Conservation (phyloP, 2,888 invertebrate species). For the Harpalus rubripes region DNA sequence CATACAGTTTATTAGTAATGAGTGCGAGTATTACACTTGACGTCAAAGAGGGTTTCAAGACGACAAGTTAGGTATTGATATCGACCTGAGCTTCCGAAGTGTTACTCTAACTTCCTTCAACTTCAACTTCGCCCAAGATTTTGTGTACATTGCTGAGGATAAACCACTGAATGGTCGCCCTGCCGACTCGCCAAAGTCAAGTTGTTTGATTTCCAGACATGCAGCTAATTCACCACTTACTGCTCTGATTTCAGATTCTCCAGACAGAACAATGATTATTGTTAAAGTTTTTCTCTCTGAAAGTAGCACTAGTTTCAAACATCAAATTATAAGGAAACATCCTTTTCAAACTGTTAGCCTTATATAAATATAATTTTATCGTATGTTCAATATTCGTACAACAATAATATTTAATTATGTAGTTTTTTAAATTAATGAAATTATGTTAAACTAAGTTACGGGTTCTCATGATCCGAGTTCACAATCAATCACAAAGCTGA, state of each 20-base stretch:
- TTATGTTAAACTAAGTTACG: no score
- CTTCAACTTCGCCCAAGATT: slow-evolving; percentile 29
- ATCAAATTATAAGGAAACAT: no score
- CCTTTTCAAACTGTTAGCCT: no score
- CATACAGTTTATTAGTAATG: slow-evolving; percentile 51
- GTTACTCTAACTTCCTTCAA: slow-evolving; percentile 20
- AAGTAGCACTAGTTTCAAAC: no score
- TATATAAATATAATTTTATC: no score
- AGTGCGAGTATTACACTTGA: slow-evolving; percentile 32
- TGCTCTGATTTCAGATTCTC: background rate
- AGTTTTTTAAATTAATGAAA: no score
- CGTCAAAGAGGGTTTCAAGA: background rate
- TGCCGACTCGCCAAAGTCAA: slow-evolving; percentile 13
- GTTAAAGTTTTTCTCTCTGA: no score
- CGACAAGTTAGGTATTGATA: slow-evolving; percentile 20
- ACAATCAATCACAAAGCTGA: no score
- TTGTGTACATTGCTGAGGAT: slow-evolving; percentile 25
- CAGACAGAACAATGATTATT: background rate
- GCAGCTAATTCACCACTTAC: background rate
- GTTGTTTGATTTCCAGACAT: background rate
- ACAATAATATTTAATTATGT: no score
- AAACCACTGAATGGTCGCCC: slow-evolving; percentile 20
- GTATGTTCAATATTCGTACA: no score
- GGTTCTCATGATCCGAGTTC: no score
- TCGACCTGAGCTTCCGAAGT: slow-evolving; percentile 19